Evolutionary conservation across 2,888 invertebrate genomes (phyloP).

Genomic region (Diaphora mendica): DNA sequence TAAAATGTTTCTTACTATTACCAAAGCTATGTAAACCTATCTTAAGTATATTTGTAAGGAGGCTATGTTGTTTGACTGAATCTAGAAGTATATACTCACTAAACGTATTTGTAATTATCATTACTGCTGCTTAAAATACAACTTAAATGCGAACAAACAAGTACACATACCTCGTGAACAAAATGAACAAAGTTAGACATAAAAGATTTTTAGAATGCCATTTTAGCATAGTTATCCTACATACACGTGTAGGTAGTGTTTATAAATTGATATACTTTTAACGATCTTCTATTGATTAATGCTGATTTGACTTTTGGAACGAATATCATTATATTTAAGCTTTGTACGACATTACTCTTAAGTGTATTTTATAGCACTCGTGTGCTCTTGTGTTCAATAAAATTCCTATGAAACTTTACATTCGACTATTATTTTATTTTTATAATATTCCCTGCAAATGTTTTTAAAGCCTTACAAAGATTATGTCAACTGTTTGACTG

Average conservation of each 20-base stretch:
- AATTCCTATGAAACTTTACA: constrained; percentile 54
- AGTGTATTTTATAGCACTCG: constrained; percentile 65
- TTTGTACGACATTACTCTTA: constrained; percentile 56
- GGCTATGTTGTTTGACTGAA: constrained; percentile 69
- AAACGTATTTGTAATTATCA: constrained; percentile 10
- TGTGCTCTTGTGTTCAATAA: constrained; percentile 76
- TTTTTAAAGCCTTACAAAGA: neutral
- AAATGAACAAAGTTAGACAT: constrained; percentile 12
- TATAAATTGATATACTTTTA: constrained; percentile 18
- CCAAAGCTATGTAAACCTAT: constrained; percentile 63
- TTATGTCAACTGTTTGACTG: neutral
- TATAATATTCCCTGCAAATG: neutral
- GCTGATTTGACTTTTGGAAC: constrained; percentile 36
- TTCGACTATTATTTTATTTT: constrained; percentile 20
- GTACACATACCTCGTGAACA: neutral
- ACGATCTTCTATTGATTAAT: constrained; percentile 19
- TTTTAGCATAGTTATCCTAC: constrained; percentile 14
- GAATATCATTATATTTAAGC: constrained; percentile 54
- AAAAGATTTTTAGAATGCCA: constrained; percentile 9
- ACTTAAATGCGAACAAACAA: neutral
- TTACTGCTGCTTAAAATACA: neutral
- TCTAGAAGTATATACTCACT: constrained; percentile 33
- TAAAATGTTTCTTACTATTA: constrained; percentile 52
- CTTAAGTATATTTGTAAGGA: constrained; percentile 55
- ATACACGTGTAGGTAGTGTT: constrained; percentile 6